Base-by-base conservation (phyloP, 1,140 invertebrate species). In the Drosophila persimilis region DNA sequence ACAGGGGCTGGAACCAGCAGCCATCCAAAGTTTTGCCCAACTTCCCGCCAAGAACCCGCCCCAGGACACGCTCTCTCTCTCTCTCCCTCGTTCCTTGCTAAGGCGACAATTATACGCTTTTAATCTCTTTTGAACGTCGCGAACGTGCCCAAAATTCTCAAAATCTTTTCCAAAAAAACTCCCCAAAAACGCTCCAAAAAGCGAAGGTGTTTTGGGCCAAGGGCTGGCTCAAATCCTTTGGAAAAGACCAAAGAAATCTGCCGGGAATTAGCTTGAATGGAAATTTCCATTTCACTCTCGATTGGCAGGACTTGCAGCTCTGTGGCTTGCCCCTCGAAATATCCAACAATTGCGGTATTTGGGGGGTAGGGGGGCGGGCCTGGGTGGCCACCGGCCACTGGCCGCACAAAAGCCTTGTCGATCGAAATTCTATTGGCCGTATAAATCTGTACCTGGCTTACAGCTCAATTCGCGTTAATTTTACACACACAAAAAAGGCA, bases 71-170 rank as follows among this genome's bases (percentile, higher is more conserved):
- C 35, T 13, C 11, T 29, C 41, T 15, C 26, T 15, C 15, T 15
- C 15, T 15, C n/a, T 9, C 17, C n/a, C 35, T 17, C 43, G 3
- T 13, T 9, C 24, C 8, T 60, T 88, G 78, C 83, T 89, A 88
- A 88, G 83, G 83, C 83, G 83, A 88, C 83, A 88, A 88, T 88
- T 88, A 88, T 88, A 88, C 83, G 83, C 83, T 88, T 88, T 88
- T 88, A 88, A 88, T 88, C 84, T 88, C 83, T 88, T 88, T 88
- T 88, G 83, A 88, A 88, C 83, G 83, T 88, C 83, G 84, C 72
- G 76, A 84, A 88, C 83, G 83, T 88, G 83, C 83, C 80, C 83
- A 88, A 88, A 86, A 86, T 86, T 89, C 70, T 79, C 64, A 86
- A 86, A 86, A 85, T 85, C 80, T 85, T 81, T 63, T 45, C 72